Base-by-base conservation (phyloP, 2,888 invertebrate species). In the Dryomyza anilis region DNA sequence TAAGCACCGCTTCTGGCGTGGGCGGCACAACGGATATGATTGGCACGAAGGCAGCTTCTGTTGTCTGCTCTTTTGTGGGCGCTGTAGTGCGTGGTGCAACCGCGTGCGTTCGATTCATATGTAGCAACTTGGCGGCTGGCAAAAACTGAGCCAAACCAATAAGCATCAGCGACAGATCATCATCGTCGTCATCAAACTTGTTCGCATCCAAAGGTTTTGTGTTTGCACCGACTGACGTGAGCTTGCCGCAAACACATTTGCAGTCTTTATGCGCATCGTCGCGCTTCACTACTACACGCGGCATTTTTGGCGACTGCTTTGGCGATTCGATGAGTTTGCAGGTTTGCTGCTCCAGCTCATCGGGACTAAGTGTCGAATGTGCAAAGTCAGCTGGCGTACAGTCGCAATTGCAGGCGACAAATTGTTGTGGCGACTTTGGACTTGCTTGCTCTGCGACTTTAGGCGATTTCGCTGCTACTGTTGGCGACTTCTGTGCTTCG, bases 11-110 rank as follows among this genome's bases (percentile, higher is more conserved):
- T 73, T 91, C 91, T 3, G 91, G 91, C 1, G 91, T 91, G 25
- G 92, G 90, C 65, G 92, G 91, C 65, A 91, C 86, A 67, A 92
- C 88, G 52, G 91, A 87, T 75, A 92, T 91, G 75, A 88, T 90
- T 65, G 91, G 91, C 70, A 91, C 80, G 67, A 78, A 76, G 46
- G 74, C 65, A 14, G 63, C 59, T 36, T 68, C 70, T 16, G 10
- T 36, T 23, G 46, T 2, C 67, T 25, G 52, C 39, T 12, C 27
- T 14, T 29, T 55, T 21, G 63, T n/a, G 14, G 50, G 3, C 5
- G 56, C 16, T 27, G 70, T 74, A 8, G 46, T 23, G 7, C 14
- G 33, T 12, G 33, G 33, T 33, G 33, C 7, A 33, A 8, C 7
- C 12, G 43, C 36, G 3, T 14, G 46, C n/a, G 29, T 63, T 2